These are phyloP conservation scores for Drosophila glabriapex DNA, from an alignment of 2,888 invertebrate species.

Conservation along the genomic window DNA sequence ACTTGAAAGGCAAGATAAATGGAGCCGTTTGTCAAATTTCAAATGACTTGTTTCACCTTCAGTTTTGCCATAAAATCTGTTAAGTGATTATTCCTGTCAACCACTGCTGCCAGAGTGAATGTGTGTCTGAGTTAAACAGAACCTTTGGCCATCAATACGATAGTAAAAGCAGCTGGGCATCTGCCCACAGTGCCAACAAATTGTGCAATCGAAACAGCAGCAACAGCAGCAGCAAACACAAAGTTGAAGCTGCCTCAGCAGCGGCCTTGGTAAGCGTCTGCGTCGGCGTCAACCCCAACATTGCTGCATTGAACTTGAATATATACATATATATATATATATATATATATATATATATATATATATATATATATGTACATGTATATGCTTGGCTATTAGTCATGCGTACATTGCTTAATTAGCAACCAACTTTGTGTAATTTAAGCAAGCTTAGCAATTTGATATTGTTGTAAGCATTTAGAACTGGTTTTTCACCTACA, in stretches of 20 bases:
- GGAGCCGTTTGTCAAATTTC: slow-evolving; percentile 1
- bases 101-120: not conserved
- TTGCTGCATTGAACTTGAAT: slow-evolving; percentile 65
- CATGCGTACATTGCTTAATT: slow-evolving; percentile 25
- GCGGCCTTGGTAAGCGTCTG: slow-evolving; percentile 51
- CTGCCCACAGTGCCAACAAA: too few relatives aligned
- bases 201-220: not conserved
- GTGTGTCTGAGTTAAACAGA: slow-evolving; percentile 29
- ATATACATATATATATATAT: not conserved
- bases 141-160: slow-evolving; percentile 41
- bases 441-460: slow-evolving; percentile 18
- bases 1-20: not conserved
- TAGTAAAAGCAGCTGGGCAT: slow-evolving; percentile 7
- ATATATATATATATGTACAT: not conserved
- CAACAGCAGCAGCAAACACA: not conserved
- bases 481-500: slow-evolving; percentile 41
- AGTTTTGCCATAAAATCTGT: slow-evolving; percentile 5
- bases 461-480: slow-evolving; percentile 23
- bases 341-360: slow-evolving; percentile 2
- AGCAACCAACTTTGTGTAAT: slow-evolving; percentile 34
- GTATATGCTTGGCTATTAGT: not conserved
- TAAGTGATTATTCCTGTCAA: slow-evolving; percentile 30
- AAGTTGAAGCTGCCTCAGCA: slow-evolving; percentile 44
- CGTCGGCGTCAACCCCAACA: not conserved
- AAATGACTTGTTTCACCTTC: slow-evolving; percentile 5